phyloP scores from a whole-genome alignment of 2,888 invertebrate species.

The Lepidocyrtoides sp. region DNA sequence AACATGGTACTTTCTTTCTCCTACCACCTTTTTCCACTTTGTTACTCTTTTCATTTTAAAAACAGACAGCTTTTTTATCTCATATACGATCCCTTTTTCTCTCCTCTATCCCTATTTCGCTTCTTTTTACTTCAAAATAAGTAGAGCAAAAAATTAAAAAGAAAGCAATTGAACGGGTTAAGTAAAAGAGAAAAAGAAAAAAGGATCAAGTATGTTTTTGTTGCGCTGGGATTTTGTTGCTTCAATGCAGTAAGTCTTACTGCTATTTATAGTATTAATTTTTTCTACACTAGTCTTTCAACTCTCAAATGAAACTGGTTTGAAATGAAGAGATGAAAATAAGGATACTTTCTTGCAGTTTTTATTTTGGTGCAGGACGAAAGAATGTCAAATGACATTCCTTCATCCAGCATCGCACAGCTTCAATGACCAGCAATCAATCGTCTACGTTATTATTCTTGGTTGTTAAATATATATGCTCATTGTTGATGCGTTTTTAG shows the following conservation, averaged over 20 bases:
- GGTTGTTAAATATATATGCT: no score
- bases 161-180: slow-evolving; percentile 40
- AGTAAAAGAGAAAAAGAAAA: not conserved
- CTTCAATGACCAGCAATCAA: no score
- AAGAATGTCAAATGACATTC: not conserved
- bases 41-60: not conserved
- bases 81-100: not conserved
- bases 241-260: slow-evolving; percentile 8
- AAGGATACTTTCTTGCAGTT: slow-evolving; percentile 25
- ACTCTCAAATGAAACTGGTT: slow-evolving; percentile 23
- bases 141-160: slow-evolving; percentile 50
- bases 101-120: slow-evolving; percentile 7
- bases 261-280: slow-evolving; percentile 39
- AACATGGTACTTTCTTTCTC: slow-evolving; percentile 27
- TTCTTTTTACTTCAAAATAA: slow-evolving; percentile 34
- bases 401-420: no score
- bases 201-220: slow-evolving; percentile 28
- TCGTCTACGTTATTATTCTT: no score
- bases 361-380: not conserved
- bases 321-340: slow-evolving; percentile 25
- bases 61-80: not conserved
- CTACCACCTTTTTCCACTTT: not conserved
- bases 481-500: no score
- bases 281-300: slow-evolving; percentile 1
- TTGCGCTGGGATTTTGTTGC: slow-evolving; percentile 16